Evolutionary conservation across 2,888 invertebrate species (phyloP).

Genomic region (Cantharis rufa): DNA sequence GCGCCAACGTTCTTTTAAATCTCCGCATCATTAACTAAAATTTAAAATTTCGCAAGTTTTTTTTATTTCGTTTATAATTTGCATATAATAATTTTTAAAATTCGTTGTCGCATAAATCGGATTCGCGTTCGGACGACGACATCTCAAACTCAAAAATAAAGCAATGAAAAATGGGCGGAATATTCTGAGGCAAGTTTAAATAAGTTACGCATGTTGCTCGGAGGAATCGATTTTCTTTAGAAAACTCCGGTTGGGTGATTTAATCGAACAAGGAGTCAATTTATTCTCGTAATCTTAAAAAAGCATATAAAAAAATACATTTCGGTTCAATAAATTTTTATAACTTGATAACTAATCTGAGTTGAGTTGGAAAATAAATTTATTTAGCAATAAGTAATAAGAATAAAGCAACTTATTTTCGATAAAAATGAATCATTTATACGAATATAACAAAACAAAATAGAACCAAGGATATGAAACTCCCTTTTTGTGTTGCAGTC

Average conservation of each 20-base stretch:
- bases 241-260: background rate
- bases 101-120: background rate
- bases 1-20: conserved; percentile 7
- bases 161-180: background rate
- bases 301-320: background rate
- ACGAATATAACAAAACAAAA: conserved; percentile 26
- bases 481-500: conserved; percentile 28
- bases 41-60: background rate
- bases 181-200: background rate
- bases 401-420: conserved; percentile 19
- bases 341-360: background rate
- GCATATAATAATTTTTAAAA: background rate
- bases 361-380: conserved; percentile 19
- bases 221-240: background rate
- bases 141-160: background rate
- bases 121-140: background rate
- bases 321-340: background rate
- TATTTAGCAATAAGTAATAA: conserved; percentile 26
- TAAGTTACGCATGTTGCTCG: background rate
- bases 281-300: background rate
- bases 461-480: conserved; percentile 27
- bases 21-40: conserved; percentile 9
- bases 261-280: background rate
- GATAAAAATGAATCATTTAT: conserved; percentile 29
- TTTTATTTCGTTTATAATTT: background rate